These are phyloP conservation scores for Panurus biarmicus DNA, from an alignment of 2,113 vertebrate species.

Conservation along the genomic window DNA sequence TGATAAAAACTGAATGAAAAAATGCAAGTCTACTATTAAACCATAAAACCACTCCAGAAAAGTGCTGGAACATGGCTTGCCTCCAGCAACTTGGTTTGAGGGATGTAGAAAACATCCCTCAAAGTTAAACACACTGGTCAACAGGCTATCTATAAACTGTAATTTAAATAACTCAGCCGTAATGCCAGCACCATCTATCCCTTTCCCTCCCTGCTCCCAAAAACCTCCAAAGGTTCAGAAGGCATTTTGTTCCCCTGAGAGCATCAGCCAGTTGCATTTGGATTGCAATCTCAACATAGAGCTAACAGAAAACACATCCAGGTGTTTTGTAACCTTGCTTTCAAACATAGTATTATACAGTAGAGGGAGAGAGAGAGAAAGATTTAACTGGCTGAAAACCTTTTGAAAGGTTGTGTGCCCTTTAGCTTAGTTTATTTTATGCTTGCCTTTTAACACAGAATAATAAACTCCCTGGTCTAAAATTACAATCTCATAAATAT, in stretches of 20 bases:
- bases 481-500: conserved; percentile 41
- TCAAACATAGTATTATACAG: neutral
- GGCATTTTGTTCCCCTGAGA: neutral
- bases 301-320: neutral
- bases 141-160: neutral
- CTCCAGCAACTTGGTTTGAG: neutral
- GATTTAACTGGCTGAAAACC: neutral
- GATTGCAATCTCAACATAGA: neutral
- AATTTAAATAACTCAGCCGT: neutral
- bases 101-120: neutral
- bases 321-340: neutral
- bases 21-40: neutral
- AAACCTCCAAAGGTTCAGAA: neutral
- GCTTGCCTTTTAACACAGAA: conserved; percentile 27
- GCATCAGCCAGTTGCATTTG: neutral
- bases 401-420: conserved; percentile 34
- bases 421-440: conserved; percentile 44
- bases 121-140: neutral
- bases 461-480: conserved; percentile 39
- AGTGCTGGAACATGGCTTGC: neutral
- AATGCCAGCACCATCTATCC: neutral
- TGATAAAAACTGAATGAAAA: neutral
- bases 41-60: neutral
- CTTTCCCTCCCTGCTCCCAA: neutral
- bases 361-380: neutral